Percentiles rank a stretch among this genome's conserved stretches.
Conservation (phyloP, 1,140 invertebrate species). For the Amyelois transitella region DNA sequence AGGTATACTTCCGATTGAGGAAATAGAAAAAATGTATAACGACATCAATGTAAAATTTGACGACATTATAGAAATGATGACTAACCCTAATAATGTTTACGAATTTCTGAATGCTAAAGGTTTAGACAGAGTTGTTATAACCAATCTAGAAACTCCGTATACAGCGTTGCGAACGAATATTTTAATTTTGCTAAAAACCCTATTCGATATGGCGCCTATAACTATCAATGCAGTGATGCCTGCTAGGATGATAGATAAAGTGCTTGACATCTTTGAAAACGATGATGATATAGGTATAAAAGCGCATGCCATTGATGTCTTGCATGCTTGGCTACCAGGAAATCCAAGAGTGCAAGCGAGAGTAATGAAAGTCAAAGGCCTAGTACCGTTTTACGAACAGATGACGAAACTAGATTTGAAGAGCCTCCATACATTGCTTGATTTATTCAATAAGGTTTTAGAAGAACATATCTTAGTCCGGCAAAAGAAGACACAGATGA, state of each 20-base stretch:
- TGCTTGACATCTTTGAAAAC: constrained; percentile 53
- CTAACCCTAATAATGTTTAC: constrained; percentile 25
- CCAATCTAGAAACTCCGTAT: constrained; percentile 23
- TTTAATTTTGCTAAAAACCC: constrained; percentile 29
- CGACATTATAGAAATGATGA: constrained; percentile 22
- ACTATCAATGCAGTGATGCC: constrained; percentile 36
- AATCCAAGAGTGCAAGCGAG: constrained; percentile 47
- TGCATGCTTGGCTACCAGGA: constrained; percentile 44
- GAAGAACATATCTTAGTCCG: constrained; percentile 42
- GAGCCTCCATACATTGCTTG: constrained; percentile 30
- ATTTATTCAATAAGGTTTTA: constrained; percentile 50
- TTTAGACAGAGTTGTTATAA: constrained; percentile 30
- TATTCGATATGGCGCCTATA: constrained; percentile 33
- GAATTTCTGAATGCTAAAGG: constrained; percentile 43
- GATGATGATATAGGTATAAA: constrained; percentile 41
- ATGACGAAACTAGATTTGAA: constrained; percentile 36
- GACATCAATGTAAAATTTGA: constrained; percentile 23
- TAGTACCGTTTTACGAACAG: constrained; percentile 54
- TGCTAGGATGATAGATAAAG: constrained; percentile 31
- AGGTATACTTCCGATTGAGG: constrained; percentile 18
- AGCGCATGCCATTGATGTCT: constrained; percentile 38
- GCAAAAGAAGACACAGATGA: constrained; percentile 20
- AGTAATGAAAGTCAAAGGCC: constrained; percentile 50
- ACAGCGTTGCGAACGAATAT: constrained; percentile 22
- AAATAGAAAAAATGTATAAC: constrained; percentile 23